Percentiles rank a stretch among this genome's conserved stretches.
These are phyloP conservation scores for Zootoca vivipara DNA, from an alignment of 2,113 vertebrate genomes.

Conservation along the genomic window DNA sequence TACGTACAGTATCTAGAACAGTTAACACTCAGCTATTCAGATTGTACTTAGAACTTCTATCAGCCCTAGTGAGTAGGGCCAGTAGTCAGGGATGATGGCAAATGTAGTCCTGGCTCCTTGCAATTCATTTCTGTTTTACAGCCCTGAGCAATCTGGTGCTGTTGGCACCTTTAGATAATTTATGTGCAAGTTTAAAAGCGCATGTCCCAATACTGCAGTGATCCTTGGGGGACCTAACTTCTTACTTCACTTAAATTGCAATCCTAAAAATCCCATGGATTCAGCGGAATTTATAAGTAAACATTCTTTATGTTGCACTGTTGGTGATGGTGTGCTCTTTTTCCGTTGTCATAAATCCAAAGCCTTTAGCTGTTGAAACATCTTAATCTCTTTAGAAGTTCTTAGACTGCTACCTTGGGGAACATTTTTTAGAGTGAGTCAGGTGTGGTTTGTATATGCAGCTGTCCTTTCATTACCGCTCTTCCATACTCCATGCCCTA, in stretches of 20 bases:
- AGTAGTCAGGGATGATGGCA: no score
- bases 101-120: no score
- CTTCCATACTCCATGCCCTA: slow-evolving; percentile 52
- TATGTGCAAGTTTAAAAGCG: no score
- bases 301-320: neutral
- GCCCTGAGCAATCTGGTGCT: no score
- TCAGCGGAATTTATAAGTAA: neutral
- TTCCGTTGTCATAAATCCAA: neutral
- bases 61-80: no score
- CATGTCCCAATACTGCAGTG: no score
- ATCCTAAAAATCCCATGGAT: neutral
- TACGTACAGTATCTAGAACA: no score
- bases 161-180: no score
- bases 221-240: neutral
- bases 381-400: slow-evolving; percentile 23
- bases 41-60: no score
- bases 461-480: slow-evolving; percentile 61
- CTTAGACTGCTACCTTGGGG: slow-evolving; percentile 67
- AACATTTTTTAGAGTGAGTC: slow-evolving; percentile 58
- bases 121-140: no score
- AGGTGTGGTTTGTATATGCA: slow-evolving; percentile 59
- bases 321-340: neutral
- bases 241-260: neutral
- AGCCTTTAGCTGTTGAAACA: neutral
- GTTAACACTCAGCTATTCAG: no score